phyloP scores from a whole-genome alignment of 2,113 vertebrate species.

The Bombycilla garrulus region DNA sequence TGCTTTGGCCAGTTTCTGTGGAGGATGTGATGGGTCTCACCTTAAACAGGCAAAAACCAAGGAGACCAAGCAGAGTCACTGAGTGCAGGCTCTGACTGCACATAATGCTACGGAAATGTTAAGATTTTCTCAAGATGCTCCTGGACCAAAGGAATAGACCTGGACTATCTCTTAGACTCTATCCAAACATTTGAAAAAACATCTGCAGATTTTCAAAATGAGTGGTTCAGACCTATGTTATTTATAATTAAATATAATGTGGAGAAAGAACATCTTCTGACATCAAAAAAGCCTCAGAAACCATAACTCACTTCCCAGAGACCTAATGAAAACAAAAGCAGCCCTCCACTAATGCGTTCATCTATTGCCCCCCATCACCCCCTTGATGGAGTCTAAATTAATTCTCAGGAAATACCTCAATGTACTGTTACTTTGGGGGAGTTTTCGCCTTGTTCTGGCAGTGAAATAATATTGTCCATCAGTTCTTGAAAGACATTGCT shows the following conservation, averaged over 20 bases:
- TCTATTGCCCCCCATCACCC: neutral
- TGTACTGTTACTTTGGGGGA: neutral
- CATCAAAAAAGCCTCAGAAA: neutral
- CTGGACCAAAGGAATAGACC: neutral
- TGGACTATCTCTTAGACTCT: neutral
- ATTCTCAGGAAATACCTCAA: neutral
- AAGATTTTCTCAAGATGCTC: neutral
- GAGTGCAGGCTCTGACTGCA: neutral
- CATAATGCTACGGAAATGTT: neutral
- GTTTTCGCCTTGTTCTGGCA: neutral
- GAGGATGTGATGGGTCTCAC: neutral
- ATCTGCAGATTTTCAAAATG: neutral
- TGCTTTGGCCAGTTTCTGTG: neutral
- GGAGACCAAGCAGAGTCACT: neutral
- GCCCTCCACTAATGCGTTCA: neutral
- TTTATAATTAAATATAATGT: neutral
- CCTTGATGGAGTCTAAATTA: neutral
- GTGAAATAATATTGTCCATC: neutral
- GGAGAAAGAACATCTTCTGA: neutral
- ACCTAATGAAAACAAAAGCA: neutral
- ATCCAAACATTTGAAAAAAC: neutral
- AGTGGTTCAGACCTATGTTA: neutral
- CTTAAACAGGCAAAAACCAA: neutral
- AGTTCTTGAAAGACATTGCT: neutral
- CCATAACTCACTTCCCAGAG: neutral